A percentile compares a stretch with the other conserved stretches of the same genome.
Conservation (phyloP, 2,113 vertebrate species). For the Paraplagusia blochii region DNA sequence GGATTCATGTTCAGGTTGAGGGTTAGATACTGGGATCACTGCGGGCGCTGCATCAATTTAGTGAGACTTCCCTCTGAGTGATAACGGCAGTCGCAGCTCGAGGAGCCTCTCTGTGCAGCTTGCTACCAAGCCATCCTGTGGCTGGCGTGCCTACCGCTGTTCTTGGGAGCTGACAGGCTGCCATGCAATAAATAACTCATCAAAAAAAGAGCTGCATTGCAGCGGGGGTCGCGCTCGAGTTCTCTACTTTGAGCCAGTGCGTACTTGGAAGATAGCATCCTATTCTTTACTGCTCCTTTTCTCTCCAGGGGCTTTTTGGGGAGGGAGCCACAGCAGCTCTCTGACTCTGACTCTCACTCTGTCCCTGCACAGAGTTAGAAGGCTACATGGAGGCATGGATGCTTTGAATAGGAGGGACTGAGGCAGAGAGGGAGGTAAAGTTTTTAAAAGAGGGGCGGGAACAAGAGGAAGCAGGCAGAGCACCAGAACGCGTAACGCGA, state of each 20-base stretch:
- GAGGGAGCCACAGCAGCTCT: conserved; percentile 32
- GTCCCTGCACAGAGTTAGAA: conserved; percentile 38
- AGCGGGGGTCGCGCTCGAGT: conserved; percentile 62
- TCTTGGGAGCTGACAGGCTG: conserved; percentile 69
- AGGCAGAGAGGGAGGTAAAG: conserved; percentile 57
- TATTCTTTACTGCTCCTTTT: conserved; percentile 44
- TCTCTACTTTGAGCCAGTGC: conserved; percentile 53
- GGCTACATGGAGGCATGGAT: conserved; percentile 55
- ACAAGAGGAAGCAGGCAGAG: conserved; percentile 49
- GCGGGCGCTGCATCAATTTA: conserved; percentile 37
- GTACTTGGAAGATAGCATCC: conserved; percentile 58
- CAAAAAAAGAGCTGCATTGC: conserved; percentile 73
- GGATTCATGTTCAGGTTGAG: conserved; percentile 50
- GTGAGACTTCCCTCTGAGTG: conserved; percentile 40
- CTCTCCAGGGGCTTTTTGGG: conserved; percentile 37
- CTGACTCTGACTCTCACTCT: conserved; percentile 47
- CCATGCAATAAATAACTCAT: conserved; percentile 77
- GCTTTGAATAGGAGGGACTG: conserved; percentile 58
- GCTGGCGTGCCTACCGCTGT: conserved; percentile 58
- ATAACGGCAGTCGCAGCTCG: conserved; percentile 53
- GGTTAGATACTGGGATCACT: conserved; percentile 22
- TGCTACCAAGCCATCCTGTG: conserved; percentile 51
- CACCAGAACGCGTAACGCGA: conserved; percentile 53
- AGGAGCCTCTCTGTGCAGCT: conserved; percentile 56
- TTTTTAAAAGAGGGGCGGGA: conserved; percentile 67